Evolutionary conservation across 92 coral and sea anemone species (phyloP), one percentile per base, ranked within the genome.

Genomic region (Phenganax stokvisi): DNA sequence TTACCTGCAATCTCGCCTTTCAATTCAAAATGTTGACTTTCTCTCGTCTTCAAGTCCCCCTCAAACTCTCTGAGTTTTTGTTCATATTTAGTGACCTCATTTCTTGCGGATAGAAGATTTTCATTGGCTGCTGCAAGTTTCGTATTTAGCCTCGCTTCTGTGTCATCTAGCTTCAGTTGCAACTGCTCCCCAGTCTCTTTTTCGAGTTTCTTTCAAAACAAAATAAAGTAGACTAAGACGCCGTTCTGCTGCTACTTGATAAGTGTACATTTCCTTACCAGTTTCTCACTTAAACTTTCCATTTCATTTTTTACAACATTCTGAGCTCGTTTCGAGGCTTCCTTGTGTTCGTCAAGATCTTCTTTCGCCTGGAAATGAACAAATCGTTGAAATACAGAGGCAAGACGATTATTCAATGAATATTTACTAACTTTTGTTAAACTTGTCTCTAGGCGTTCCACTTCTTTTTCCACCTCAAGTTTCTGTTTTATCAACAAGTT

Each of bases 261-360:
- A 12, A 64, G 69, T 9, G 25, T 12, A 51, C 3, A 11, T 37
- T 12, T 72, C 16, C 81, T 76, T 76, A 94, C 98, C 98, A 94
- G 89, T 86, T 91, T 94, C 17, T 90, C 89, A 62, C 90, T 90
- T 30, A 94, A 79, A 1, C 92, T 92, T 12, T 90, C 92, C 16
- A 90, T 92, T 57, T 92, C 98, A 74, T 87, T 97, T 29, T 94
- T 92, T 29, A 94, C 84, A 9, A 94, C 81, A 84, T 90, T 82
- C 80, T 94, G 98, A 67, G 92, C 98, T 70, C 98, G 90, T 77
- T 90, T 94, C 47, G 96, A 67, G 56, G 92, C 98, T 80, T 94
- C 98, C 37, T 89, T 91, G 0, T 93, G 87, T 59, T 94, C 97
- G 71, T 92, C 90, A 56, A 89, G 87, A 57, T 92, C 91, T 72